These are phyloP conservation scores for Brachyalestes nurse DNA, from an alignment of 2,797 vertebrate genomes.

Conservation along the genomic window DNA sequence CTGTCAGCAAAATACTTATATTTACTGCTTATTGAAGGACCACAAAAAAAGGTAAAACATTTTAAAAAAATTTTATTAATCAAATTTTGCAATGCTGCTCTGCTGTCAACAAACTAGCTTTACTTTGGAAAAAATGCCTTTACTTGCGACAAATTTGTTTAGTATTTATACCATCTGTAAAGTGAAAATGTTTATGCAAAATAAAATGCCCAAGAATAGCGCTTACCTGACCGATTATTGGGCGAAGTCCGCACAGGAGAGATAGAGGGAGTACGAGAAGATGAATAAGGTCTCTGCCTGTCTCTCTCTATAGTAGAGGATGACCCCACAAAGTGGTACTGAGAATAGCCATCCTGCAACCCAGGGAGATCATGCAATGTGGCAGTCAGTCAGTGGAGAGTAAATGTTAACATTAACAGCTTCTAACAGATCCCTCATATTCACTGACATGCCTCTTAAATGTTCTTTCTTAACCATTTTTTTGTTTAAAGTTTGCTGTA, in stretches of 20 bases:
- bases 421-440: slow-evolving; percentile 2
- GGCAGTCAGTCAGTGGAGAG: slow-evolving; percentile 1
- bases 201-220: not conserved
- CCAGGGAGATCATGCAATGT: slow-evolving; percentile 49
- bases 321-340: slow-evolving; percentile 98
- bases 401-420: not conserved
- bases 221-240: slow-evolving; percentile 98
- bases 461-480: not conserved
- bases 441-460: not conserved
- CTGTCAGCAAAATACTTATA: not conserved
- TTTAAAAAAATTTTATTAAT: no score
- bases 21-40: not conserved
- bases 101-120: slow-evolving; percentile 6
- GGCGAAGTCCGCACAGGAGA: slow-evolving; percentile 96
- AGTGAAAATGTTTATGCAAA: not conserved
- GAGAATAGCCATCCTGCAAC: slow-evolving; percentile 93
- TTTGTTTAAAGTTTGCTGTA: not conserved
- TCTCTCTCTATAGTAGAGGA: slow-evolving; percentile 98
- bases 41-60: not conserved
- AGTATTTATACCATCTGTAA: not conserved
- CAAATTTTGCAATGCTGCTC: not conserved
- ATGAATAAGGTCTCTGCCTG: slow-evolving; percentile 96
- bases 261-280: slow-evolving; percentile 97
- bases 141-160: not conserved
- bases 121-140: not conserved